These are phyloP conservation scores for Ametastegia equiseti DNA, from an alignment of 2,888 invertebrate species.

Conservation along the genomic window DNA sequence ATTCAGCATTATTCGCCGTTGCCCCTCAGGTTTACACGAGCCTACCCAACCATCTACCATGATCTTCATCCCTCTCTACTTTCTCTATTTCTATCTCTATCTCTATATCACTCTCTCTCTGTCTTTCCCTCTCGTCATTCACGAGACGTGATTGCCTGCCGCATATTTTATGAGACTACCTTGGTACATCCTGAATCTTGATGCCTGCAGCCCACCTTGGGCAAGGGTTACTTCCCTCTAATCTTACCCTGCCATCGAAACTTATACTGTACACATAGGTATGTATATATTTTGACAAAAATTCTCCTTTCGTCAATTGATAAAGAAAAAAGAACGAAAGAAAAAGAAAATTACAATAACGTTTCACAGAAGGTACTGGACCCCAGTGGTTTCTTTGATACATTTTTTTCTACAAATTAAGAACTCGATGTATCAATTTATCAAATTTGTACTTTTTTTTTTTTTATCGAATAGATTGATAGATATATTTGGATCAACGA, in stretches of 20 bases:
- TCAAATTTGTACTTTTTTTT: too few relatives aligned
- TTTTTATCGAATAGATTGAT: too few relatives aligned
- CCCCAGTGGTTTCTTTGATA: too few relatives aligned
- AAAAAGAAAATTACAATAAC: too few relatives aligned
- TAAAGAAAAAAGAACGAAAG: too few relatives aligned
- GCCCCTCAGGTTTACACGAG: conserved; percentile 10
- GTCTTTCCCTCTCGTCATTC: conserved; percentile 60
- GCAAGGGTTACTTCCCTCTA: background rate
- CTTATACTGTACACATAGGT: too few relatives aligned
- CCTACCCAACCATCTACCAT: conserved; percentile 47
- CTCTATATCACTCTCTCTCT: conserved; percentile 27
- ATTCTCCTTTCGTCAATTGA: too few relatives aligned
- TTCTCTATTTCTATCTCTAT: conserved; percentile 29
- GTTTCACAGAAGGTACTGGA: too few relatives aligned
- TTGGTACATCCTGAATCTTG: conserved; percentile 17
- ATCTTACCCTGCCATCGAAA: background rate
- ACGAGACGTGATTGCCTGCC: conserved; percentile 69
- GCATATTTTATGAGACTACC: conserved; percentile 67
- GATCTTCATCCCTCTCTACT: conserved; percentile 27
- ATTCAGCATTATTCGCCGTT: conserved; percentile 38
- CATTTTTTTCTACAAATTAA: too few relatives aligned
- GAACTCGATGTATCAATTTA: too few relatives aligned
- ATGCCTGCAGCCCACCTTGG: background rate
- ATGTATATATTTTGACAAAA: too few relatives aligned
- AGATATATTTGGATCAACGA: too few relatives aligned